Base-by-base conservation (phyloP, 2,113 vertebrate genomes). In the Mesoclemmys tuberculata region DNA sequence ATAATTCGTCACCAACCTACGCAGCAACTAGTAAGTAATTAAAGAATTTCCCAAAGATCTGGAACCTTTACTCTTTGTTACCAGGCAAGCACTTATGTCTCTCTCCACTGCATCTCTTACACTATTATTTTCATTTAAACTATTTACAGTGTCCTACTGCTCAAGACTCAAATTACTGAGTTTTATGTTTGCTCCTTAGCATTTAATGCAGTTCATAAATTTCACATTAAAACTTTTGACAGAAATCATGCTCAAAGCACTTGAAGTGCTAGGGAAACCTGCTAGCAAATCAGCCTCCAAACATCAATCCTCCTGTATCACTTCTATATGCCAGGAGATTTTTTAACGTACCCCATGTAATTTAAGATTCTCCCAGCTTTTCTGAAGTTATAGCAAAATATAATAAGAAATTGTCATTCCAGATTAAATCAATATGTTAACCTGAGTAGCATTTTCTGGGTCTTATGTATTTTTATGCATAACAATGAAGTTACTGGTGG, bases 131-230 rank as follows among this genome's bases (percentile, higher is more conserved):
- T 95, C 96, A 93, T 82, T 94, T 90, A 93, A 58, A 89, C 64
- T 94, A 64, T 95, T 83, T 95, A 71, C 83, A 96, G 83, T 96
- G 78, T 87, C 94, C 90, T 49, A 12, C 90, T 58, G 79, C 90
- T 93, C 85, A 88, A 82, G 92, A 97, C 86, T 96, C 80, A 91
- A 4, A 96, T 94, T 96, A 92, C 87, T 89, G 89, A 80, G 97
- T 98, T 97, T 82, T 96, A 96, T 97, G 87, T 94, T 95, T 96
- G 68, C 93, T 93, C 92, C 85, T 92, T 81, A 61, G 89, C 92
- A 79, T 84, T 97, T 97, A 98, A 94, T 98, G 95, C 85, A 97
- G 92, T 96, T 96, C 93, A 95, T 97, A 97, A 96, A 97, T 96
- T 97, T 91, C 55, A 80, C 89, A 90, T 81, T 93, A 80, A 94